Evolutionary conservation across 2,888 invertebrate species (phyloP).

Genomic region (Ophonus ardosiacus): DNA sequence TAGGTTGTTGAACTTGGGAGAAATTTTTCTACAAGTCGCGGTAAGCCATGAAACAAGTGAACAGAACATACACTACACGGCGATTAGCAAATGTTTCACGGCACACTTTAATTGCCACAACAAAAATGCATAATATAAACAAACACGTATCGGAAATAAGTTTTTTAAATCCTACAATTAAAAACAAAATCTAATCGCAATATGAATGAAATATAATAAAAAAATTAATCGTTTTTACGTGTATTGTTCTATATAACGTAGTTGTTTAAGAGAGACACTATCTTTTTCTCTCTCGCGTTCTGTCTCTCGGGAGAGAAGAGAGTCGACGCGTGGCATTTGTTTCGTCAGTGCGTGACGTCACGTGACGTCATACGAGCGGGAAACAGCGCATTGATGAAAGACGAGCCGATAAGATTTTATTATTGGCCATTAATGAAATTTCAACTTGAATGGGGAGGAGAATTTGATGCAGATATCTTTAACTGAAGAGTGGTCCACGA

Average conservation of each 20-base stretch:
- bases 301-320: neutral
- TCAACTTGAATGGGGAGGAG: neutral
- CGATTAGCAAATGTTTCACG: neutral
- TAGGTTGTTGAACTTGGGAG: constrained; percentile 12
- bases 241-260: neutral
- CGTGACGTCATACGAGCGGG: constrained; percentile 43
- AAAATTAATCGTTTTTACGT: neutral
- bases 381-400: constrained; percentile 18
- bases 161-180: neutral
- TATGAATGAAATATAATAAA: neutral
- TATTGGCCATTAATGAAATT: constrained; percentile 3
- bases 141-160: neutral
- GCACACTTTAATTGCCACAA: neutral
- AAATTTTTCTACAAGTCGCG: constrained; percentile 18
- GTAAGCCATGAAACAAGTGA: neutral
- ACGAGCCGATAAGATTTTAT: neutral
- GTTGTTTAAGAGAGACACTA: neutral
- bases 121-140: neutral
- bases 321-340: constrained; percentile 20
- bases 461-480: too few relatives aligned
- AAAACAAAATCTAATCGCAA: neutral
- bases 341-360: constrained; percentile 47
- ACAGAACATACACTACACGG: neutral
- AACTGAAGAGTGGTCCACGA: too few relatives aligned
- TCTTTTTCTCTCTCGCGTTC: too few relatives aligned